These are phyloP conservation scores for Triplophysa dalaica DNA, from an alignment of 2,113 vertebrate genomes.

Conservation along the genomic window DNA sequence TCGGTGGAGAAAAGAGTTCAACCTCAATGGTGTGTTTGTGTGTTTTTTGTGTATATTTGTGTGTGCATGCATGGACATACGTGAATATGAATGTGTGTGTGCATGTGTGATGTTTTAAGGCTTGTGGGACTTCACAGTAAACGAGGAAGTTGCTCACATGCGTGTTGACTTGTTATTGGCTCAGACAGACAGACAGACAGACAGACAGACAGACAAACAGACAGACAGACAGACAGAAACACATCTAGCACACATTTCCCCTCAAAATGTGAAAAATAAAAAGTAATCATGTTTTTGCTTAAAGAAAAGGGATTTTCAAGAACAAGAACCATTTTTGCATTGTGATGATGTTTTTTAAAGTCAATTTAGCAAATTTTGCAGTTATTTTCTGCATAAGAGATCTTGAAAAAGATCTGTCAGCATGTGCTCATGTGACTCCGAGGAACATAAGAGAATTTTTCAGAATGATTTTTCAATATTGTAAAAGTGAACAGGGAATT, in stretches of 20 bases:
- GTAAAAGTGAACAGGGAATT: too few species aligned
- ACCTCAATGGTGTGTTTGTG: conserved; percentile 83
- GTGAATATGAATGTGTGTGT: not conserved
- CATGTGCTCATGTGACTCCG: not conserved
- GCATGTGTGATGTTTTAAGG: not conserved
- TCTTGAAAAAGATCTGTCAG: too few species aligned
- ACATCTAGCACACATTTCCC: not conserved
- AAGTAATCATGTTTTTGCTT: too few species aligned
- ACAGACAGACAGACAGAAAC: not conserved
- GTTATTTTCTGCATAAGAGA: not conserved
- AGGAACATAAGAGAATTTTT: too few species aligned
- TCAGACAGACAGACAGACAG: too few species aligned
- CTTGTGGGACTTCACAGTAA: not conserved
- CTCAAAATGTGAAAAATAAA: not conserved
- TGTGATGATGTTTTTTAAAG: not conserved
- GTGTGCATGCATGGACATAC: not conserved
- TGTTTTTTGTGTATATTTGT: not conserved
- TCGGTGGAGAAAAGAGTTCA: conserved; percentile 91
- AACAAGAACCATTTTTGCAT: not conserved
- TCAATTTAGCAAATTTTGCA: not conserved
- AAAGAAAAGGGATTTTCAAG: too few species aligned
- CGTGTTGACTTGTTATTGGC: not conserved
- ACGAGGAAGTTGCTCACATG: conserved; percentile 26
- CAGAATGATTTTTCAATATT: too few species aligned
- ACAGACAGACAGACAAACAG: not conserved